These are phyloP conservation scores for Pogoniulus pusillus DNA, from an alignment of 2,797 vertebrate species.

Conservation along the genomic window DNA sequence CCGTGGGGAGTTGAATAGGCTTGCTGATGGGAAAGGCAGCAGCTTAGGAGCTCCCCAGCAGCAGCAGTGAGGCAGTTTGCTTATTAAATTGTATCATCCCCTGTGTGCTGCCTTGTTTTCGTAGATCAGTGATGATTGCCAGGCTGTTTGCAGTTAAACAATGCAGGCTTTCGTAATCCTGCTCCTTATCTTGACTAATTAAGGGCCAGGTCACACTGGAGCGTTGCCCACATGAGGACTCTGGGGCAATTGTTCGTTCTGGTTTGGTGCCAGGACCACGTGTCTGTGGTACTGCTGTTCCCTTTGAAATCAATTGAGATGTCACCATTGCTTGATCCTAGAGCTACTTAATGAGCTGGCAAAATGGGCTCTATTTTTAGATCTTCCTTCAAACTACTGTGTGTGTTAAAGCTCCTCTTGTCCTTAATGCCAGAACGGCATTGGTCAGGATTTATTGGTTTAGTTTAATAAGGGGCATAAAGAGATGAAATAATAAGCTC, in stretches of 20 bases:
- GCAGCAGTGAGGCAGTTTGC: constrained; percentile 2
- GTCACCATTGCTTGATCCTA: constrained; percentile 51
- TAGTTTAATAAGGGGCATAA: constrained; percentile 27
- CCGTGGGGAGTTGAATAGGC: fast-evolving
- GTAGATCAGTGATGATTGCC: not conserved
- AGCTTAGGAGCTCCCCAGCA: not conserved
- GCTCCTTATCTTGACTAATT: constrained; percentile 41
- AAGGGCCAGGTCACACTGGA: constrained; percentile 30
- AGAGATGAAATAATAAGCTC: constrained; percentile 58
- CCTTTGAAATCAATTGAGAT: constrained; percentile 65
- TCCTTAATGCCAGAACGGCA: not conserved
- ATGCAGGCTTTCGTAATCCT: constrained; percentile 29
- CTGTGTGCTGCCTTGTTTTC: not conserved
- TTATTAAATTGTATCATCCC: constrained; percentile 33
- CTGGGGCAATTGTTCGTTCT: constrained; percentile 14
- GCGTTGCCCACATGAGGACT: constrained; percentile 6
- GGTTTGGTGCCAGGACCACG: not conserved
- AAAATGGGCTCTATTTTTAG: constrained; percentile 64
- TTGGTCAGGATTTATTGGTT: constrained; percentile 48
- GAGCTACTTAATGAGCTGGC: constrained; percentile 61
- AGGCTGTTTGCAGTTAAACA: constrained; percentile 47
- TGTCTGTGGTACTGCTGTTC: constrained; percentile 13
- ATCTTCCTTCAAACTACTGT: constrained; percentile 1
- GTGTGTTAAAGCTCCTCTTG: constrained; percentile 11
- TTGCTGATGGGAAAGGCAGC: not conserved